Conservation (phyloP, 2,888 invertebrate species). For the Limnephilus lunatus region DNA sequence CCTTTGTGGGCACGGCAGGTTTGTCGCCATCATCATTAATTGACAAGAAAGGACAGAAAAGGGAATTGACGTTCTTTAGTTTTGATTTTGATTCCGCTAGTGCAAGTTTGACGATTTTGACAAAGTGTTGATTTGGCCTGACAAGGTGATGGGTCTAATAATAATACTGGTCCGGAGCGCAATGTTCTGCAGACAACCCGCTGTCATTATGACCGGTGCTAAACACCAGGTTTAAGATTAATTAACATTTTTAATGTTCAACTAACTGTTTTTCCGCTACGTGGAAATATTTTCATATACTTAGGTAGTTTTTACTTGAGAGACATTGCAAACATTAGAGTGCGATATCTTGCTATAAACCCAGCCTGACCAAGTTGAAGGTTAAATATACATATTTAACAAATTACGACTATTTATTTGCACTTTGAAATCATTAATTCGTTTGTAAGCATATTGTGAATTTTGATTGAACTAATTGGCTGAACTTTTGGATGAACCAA, state of each 20-base stretch:
- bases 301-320: neutral
- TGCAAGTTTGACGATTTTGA: neutral
- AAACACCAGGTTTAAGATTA: slow-evolving; percentile 29
- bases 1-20: neutral
- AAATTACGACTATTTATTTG: neutral
- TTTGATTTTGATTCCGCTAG: neutral
- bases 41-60: neutral
- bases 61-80: neutral
- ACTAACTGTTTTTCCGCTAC: neutral
- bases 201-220: neutral
- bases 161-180: neutral
- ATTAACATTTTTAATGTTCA: slow-evolving; percentile 6
- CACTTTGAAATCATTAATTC: neutral
- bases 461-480: neutral
- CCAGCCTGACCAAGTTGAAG: neutral
- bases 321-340: neutral
- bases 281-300: neutral
- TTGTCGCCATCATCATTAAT: slow-evolving; percentile 34
- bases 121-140: neutral
- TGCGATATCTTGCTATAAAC: neutral
- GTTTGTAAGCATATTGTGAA: neutral
- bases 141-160: neutral
- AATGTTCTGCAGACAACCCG: neutral
- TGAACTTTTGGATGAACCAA: too few relatives aligned
- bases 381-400: neutral